Conservation (phyloP, 2,888 invertebrate species). For the Sarcophaga carnaria region DNA sequence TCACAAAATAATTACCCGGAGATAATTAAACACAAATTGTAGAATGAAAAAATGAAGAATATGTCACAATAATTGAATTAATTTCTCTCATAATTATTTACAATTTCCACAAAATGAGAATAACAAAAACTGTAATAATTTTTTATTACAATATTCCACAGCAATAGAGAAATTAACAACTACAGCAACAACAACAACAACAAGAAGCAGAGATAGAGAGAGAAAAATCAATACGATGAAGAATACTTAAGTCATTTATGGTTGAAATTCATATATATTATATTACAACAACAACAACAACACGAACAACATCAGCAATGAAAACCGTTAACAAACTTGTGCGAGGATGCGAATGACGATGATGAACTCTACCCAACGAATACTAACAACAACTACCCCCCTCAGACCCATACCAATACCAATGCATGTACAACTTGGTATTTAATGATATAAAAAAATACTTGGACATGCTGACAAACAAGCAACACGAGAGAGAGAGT, state of each 20-base stretch:
- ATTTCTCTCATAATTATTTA: constrained; percentile 37
- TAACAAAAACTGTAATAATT: constrained; percentile 8
- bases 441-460: constrained; percentile 47
- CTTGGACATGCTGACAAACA: constrained; percentile 25
- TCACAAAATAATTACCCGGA: too few species aligned
- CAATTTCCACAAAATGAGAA: constrained; percentile 31
- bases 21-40: constrained; percentile 37
- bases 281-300: constrained; percentile 23
- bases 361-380: too few species aligned
- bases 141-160: constrained; percentile 31
- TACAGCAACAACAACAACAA: neutral
- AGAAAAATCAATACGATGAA: constrained; percentile 47
- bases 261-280: constrained; percentile 62
- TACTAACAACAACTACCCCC: too few species aligned
- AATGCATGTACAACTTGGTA: neutral
- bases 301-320: neutral
- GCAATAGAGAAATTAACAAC: neutral
- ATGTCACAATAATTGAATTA: constrained; percentile 10
- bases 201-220: neutral
- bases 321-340: neutral
- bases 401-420: too few species aligned
- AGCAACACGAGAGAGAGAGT: neutral
- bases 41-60: constrained; percentile 10
- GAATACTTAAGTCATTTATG: constrained; percentile 68
- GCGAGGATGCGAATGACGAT: neutral